phyloP scores from a whole-genome alignment of 2,113 vertebrate species.

The Grammomys surdaster region DNA sequence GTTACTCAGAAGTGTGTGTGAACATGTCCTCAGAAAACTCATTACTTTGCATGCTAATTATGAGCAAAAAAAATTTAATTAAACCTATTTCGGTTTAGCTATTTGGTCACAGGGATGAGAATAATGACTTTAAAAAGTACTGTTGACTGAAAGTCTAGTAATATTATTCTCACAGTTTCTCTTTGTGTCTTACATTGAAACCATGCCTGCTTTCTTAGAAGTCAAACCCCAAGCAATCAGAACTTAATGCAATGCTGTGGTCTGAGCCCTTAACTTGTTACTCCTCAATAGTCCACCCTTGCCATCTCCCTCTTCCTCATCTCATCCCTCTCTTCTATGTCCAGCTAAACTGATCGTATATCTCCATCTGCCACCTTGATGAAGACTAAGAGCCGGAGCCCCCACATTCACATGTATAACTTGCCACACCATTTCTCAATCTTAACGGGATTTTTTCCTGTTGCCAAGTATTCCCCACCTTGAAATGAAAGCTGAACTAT shows the following conservation, averaged over 20 bases:
- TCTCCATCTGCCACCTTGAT: slow-evolving; percentile 48
- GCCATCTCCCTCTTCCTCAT: background rate
- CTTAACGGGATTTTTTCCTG: slow-evolving; percentile 60
- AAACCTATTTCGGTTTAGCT: background rate
- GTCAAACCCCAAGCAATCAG: background rate
- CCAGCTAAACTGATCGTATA: slow-evolving; percentile 3
- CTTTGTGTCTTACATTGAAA: background rate
- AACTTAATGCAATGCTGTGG: background rate
- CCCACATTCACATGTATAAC: slow-evolving; percentile 38
- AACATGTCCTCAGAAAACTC: background rate
- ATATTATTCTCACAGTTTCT: background rate
- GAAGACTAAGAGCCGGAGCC: slow-evolving; percentile 25
- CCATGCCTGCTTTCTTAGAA: background rate
- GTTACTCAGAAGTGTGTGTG: background rate
- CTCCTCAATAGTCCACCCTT: background rate
- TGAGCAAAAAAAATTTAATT: background rate
- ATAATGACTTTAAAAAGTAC: background rate
- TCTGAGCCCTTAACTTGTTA: background rate
- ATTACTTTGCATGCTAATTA: background rate
- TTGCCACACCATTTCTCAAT: slow-evolving; percentile 60
- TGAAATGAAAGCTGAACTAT: slow-evolving; percentile 77
- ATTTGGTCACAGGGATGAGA: background rate
- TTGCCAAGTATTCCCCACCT: slow-evolving; percentile 65
- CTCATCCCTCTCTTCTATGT: too few relatives aligned
- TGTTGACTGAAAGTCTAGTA: background rate